These are phyloP conservation scores for Hypanus sabinus DNA, from an alignment of 2,113 vertebrate species.

Conservation along the genomic window DNA sequence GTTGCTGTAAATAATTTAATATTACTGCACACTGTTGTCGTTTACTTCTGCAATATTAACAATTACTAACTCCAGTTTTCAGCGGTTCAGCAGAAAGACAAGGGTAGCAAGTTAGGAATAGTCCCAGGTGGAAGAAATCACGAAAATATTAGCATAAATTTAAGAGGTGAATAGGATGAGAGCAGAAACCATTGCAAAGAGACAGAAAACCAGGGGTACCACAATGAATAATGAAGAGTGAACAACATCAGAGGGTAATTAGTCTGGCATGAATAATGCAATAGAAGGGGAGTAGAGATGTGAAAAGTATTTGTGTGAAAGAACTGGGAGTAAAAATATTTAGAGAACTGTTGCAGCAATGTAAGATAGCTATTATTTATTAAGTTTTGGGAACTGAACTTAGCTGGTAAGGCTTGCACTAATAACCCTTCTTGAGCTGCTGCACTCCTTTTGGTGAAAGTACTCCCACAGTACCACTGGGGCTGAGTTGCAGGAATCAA, in stretches of 20 bases:
- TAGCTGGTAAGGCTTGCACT: too few species aligned
- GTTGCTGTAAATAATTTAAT: background rate
- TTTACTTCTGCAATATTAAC: background rate
- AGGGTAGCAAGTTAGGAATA: background rate
- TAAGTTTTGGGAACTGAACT: too few species aligned
- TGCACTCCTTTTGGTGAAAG: too few species aligned
- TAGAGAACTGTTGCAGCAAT: background rate
- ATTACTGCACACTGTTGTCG: background rate
- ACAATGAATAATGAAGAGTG: background rate
- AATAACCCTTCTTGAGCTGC: too few species aligned
- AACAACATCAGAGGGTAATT: background rate
- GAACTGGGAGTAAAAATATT: too few species aligned
- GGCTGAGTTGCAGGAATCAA: too few species aligned
- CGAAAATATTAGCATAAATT: background rate
- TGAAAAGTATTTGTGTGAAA: background rate
- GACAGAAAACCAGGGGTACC: background rate
- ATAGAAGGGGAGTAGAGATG: background rate
- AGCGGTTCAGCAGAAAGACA: background rate
- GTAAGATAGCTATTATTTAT: background rate
- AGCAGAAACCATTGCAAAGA: background rate
- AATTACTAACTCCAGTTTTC: background rate
- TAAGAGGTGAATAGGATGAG: background rate
- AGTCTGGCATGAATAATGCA: background rate
- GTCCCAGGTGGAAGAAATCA: background rate
- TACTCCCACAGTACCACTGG: too few species aligned